Base-by-base conservation (phyloP, 2,797 vertebrate genomes). In the Cynodonichthys magdalenae region DNA sequence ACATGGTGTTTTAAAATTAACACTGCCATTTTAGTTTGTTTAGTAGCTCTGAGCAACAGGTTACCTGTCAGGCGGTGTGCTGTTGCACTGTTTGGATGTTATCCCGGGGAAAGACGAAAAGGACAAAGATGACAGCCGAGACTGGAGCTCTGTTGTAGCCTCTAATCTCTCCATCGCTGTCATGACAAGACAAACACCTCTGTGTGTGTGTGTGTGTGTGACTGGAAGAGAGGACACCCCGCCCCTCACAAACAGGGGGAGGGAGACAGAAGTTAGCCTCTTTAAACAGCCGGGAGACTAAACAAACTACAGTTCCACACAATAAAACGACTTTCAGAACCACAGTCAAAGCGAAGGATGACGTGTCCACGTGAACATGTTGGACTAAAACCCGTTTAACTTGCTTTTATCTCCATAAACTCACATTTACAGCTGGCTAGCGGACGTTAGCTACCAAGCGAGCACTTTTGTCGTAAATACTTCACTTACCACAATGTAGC, bases 21-120 rank as follows among this genome's bases (percentile, higher is more conserved):
- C 36, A 27, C 4, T 1, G 1, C 39, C 9, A 8, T 34, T 36
- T 10, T 10, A 36, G 34, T 36, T 39, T 7, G 46, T 18, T 46
- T n/a, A 49, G 54, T 3, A 56, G 62, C 50, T 39, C 8, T 3
- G 48, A 78, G 75, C 81, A 84, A 83, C 79, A 82, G 71, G 80
- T 79, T 88, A 94, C 94, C 93, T 92, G 87, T 93, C 91, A 56
- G 81, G 78, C 0, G 87, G 85, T 29, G 59, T 82, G 60, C 51
- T 73, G 78, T 92, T 89, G 64, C 90, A 84, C 81, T 85, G 88
- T n/a, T 92, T 87, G 51, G 92, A 91, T 39, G 90, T 84, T 47
- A 93, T 85, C 56, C 93, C 93, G 15, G 93, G 93, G 41, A 94
- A 94, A 46, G 94, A 93, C 0, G 94, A 92, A 68, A 93, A 88